A percentile compares a stretch with the other conserved stretches of the same genome.
Evolutionary conservation across 2,113 vertebrate species (phyloP).

Genomic region (Hippocampus guttulatus): DNA sequence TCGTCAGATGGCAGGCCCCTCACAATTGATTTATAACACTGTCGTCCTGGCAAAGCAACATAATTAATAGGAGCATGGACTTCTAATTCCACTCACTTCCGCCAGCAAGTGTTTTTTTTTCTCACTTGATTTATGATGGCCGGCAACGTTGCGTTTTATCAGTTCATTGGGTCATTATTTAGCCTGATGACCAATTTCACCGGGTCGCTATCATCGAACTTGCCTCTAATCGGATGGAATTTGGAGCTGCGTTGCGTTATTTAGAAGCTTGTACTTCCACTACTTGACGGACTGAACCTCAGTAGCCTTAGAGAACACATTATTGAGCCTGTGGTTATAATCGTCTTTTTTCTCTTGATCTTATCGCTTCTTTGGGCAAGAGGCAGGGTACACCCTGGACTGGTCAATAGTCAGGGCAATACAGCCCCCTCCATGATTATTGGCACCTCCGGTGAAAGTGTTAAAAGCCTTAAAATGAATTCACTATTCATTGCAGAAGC

Average conservation of each 20-base stretch:
- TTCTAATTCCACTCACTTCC: constrained; percentile 99
- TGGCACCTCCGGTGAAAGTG: too few relatives aligned
- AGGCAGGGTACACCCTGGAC: too few relatives aligned
- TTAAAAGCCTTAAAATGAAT: too few relatives aligned
- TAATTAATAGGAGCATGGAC: constrained; percentile 99
- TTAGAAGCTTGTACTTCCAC: constrained; percentile 91
- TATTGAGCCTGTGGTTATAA: too few relatives aligned
- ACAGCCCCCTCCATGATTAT: too few relatives aligned
- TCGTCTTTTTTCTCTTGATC: too few relatives aligned
- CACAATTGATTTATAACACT: constrained; percentile 99
- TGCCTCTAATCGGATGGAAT: constrained; percentile 99
- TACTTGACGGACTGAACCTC: background rate
- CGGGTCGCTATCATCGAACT: constrained; percentile 99
- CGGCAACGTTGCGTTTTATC: constrained; percentile 99
- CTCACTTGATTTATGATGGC: constrained; percentile 99
- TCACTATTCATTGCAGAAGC: too few relatives aligned
- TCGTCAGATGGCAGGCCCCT: constrained; percentile 95
- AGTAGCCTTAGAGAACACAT: background rate
- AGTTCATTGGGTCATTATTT: constrained; percentile 99
- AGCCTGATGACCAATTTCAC: constrained; percentile 99
- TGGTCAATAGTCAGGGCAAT: too few relatives aligned
- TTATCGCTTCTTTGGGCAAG: too few relatives aligned
- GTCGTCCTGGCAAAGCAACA: constrained; percentile 99
- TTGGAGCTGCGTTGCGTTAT: constrained; percentile 99
- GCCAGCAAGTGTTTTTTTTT: constrained; percentile 98